Evolutionary conservation across 2,113 vertebrate genomes (phyloP), one percentile per base, ranked within the genome.

Genomic region (Aplodontia rufa): DNA sequence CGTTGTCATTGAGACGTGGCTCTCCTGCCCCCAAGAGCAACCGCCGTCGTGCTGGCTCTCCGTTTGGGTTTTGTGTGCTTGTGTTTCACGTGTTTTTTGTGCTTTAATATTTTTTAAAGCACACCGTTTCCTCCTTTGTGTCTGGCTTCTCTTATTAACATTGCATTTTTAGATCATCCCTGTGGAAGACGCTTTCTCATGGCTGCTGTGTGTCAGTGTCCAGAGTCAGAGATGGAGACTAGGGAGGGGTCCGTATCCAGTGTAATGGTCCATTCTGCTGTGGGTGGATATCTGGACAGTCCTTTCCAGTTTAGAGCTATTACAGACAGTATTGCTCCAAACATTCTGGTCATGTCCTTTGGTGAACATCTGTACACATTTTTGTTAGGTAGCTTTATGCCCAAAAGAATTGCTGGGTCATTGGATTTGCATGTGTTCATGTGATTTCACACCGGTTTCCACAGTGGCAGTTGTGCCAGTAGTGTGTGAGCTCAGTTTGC

Each of bases 191-290:
- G 20, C 22, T 4, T 19, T 68, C 74, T 79, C 8, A 5, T 24
- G 0, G 2, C 80, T 10, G 3, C 28, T 11, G 3, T 24, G 10
- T 74, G 12, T 51, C 72, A 28, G 20, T 32, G 35, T 55, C n/a
- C 17, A n/a, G 84, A 4, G 4, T 37, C 13, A 11, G 1, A 22
- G 51, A 3, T 1, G 4, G 26, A 45, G 26, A 16, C 5, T 12
- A 32, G 28, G n/a, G 58, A 55, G 68, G 14, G 37, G 26, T n/a
- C 13, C 17, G 5, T 32, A 30, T 40, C 49, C 8, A 1, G 12
- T 22, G 14, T 47, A 13, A 62, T 53, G 12, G 9, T 35, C 62
- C 22, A 12, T 45, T 40, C 55, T 37, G 17, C 83, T 82, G 1
- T n/a, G 8, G 60, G 17, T 58, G 24, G 45, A 30, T 45, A 16